Conservation (phyloP, 2,113 vertebrate genomes). For the Hyperopisus bebe region DNA sequence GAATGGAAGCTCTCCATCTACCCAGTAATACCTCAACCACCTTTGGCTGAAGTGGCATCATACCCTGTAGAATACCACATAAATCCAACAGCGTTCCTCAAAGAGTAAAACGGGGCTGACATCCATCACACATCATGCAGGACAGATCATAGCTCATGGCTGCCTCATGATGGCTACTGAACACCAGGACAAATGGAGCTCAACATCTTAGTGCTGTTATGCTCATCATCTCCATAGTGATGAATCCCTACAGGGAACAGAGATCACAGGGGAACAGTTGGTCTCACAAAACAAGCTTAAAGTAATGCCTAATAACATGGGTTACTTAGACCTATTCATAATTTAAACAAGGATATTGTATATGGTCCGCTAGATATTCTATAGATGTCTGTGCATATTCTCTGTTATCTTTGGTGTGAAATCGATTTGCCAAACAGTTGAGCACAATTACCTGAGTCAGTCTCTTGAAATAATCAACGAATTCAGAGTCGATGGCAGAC, state of each 20-base stretch:
- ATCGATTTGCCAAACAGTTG: not conserved
- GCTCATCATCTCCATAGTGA: not conserved
- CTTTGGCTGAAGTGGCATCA: not conserved
- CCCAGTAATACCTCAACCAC: not conserved
- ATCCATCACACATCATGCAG: not conserved
- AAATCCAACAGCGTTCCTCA: not conserved
- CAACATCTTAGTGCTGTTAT: not conserved
- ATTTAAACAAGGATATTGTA: not conserved
- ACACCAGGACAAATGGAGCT: not conserved
- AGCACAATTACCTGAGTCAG: not conserved
- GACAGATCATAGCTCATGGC: not conserved
- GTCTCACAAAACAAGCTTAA: not conserved
- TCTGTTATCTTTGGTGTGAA: not conserved
- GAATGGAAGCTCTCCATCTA: conserved; percentile 2
- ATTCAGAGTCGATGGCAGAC: not conserved
- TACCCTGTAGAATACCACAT: not conserved
- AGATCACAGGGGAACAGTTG: not conserved
- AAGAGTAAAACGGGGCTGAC: not conserved
- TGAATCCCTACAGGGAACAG: not conserved
- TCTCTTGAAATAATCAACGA: not conserved
- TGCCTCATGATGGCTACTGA: not conserved
- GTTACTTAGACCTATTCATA: not conserved
- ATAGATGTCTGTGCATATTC: not conserved
- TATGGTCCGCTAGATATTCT: not conserved
- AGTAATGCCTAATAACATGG: not conserved